Conservation (phyloP, 1,140 invertebrate species). For the Xylocopa sonorina region DNA sequence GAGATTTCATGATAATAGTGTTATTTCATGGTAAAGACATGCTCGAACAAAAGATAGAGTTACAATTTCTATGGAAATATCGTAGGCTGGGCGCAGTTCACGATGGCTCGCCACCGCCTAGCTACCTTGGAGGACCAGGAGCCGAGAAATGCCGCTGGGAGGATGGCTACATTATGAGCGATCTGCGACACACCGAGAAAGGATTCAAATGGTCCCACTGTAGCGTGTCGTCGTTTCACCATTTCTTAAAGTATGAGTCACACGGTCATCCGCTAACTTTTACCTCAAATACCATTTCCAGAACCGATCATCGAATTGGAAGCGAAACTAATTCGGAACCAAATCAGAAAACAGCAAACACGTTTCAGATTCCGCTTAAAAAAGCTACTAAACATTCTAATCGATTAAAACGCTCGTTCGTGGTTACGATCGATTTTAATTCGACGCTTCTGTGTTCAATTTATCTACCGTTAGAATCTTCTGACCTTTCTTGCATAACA, state of each 20-base stretch:
- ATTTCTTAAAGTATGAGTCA: slow-evolving; percentile 93
- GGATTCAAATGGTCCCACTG: slow-evolving; percentile 97
- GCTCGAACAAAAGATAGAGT: background rate
- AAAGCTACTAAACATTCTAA: too few species aligned
- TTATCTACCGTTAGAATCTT: background rate
- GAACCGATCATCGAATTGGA: too few species aligned
- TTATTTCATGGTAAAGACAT: background rate
- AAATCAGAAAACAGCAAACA: too few species aligned
- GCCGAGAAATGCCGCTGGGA: slow-evolving; percentile 97
- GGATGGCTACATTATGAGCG: slow-evolving; percentile 98
- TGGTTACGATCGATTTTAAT: background rate
- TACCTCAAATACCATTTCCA: background rate
- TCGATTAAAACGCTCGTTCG: background rate
- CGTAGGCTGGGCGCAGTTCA: slow-evolving; percentile 91
- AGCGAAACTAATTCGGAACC: too few species aligned
- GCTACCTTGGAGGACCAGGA: slow-evolving; percentile 96
- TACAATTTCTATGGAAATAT: background rate
- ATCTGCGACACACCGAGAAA: slow-evolving; percentile 95
- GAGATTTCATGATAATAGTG: background rate
- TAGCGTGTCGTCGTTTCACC: slow-evolving; percentile 96
- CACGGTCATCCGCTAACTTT: background rate
- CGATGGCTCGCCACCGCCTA: slow-evolving; percentile 96
- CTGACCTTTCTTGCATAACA: too few species aligned
- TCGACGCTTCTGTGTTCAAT: background rate
- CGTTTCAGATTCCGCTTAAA: too few species aligned